phyloP scores from a whole-genome alignment of 2,797 vertebrate species.

The Glyptemys insculpta region DNA sequence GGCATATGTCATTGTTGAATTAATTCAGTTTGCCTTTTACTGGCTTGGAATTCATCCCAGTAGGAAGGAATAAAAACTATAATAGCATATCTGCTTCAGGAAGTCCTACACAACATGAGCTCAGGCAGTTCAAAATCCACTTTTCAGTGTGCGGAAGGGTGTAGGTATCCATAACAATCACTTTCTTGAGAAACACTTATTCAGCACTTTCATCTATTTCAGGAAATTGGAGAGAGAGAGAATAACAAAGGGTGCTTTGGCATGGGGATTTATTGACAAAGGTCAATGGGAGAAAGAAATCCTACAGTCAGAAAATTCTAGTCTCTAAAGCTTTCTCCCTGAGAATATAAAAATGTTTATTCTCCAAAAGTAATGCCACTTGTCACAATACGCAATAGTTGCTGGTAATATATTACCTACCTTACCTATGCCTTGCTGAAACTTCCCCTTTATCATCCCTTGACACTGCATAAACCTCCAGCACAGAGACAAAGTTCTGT shows the following conservation, averaged over 20 bases:
- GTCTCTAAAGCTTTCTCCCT: neutral
- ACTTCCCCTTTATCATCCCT: neutral
- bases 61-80: constrained; percentile 82
- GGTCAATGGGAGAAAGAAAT: constrained; percentile 40
- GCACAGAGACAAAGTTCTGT: constrained; percentile 17
- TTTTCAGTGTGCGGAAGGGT: neutral
- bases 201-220: constrained; percentile 22
- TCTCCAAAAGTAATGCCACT: constrained; percentile 31
- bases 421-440: neutral
- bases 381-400: constrained; percentile 34
- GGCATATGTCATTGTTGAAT: constrained; percentile 86
- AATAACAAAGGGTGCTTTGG: neutral
- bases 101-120: constrained; percentile 60
- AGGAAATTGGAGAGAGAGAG: neutral
- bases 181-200: neutral
- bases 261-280: neutral
- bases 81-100: constrained; percentile 76
- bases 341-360: constrained; percentile 14
- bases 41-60: constrained; percentile 86
- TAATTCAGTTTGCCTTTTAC: constrained; percentile 88
- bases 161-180: neutral
- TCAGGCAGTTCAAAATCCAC: constrained; percentile 21
- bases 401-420: constrained; percentile 21
- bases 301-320: neutral
- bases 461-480: neutral